phyloP scores from a whole-genome alignment of 2,888 invertebrate species.

The Chirona hameri region DNA sequence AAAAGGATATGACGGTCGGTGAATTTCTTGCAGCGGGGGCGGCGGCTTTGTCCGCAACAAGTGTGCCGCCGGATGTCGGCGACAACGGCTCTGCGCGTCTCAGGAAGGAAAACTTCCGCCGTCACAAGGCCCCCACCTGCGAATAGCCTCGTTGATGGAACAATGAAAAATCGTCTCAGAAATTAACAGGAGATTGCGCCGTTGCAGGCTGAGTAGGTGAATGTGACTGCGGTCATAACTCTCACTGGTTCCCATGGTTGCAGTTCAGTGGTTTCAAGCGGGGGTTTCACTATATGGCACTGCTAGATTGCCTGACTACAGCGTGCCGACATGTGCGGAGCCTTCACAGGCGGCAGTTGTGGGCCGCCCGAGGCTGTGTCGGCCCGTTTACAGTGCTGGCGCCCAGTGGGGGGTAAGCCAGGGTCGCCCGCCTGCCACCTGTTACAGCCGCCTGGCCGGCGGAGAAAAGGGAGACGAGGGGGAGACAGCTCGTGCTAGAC shows the following conservation, averaged over 20 bases:
- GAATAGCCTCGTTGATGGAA: too few species aligned
- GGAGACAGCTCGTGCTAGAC: neutral
- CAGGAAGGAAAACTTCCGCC: slow-evolving; percentile 2
- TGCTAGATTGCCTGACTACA: neutral
- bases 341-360: neutral
- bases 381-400: neutral
- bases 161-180: too few species aligned
- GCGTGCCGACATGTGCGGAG: neutral
- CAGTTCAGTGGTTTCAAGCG: too few species aligned
- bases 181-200: too few species aligned
- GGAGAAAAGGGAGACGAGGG: neutral
- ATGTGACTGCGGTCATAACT: too few species aligned
- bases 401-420: neutral
- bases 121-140: neutral
- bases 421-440: slow-evolving; percentile 10
- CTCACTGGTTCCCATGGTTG: too few species aligned
- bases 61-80: neutral
- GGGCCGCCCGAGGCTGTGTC: neutral
- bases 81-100: neutral
- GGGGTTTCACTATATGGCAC: neutral
- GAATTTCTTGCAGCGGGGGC: neutral
- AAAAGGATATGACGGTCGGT: neutral
- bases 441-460: neutral
- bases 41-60: neutral
- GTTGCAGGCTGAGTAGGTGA: too few species aligned